A percentile compares a stretch with the other conserved stretches of the same genome.
phyloP scores from a whole-genome alignment of 2,113 vertebrate genomes.

The Trogon melanurus region DNA sequence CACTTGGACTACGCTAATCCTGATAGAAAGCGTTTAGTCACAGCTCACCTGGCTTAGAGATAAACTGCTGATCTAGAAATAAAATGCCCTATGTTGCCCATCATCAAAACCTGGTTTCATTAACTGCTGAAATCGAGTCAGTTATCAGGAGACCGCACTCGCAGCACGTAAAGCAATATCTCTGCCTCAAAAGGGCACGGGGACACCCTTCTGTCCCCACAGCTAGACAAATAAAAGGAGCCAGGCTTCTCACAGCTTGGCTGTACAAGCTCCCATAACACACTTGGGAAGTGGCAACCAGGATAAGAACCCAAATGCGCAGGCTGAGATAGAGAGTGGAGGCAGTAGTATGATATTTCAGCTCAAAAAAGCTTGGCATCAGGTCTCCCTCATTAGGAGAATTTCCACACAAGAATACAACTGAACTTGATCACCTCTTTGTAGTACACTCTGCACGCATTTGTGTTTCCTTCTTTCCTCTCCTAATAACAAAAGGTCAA shows the following conservation, averaged over 20 bases:
- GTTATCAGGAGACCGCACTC: neutral
- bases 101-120: neutral
- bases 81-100: neutral
- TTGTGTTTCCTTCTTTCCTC: neutral
- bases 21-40: neutral
- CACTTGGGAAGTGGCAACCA: neutral
- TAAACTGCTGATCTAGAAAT: neutral
- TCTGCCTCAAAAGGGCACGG: neutral
- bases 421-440: neutral
- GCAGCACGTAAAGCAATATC: neutral
- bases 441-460: neutral
- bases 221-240: neutral
- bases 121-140: neutral
- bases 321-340: neutral
- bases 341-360: neutral
- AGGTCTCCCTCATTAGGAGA: neutral
- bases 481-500: neutral
- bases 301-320: neutral
- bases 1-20: fast-evolving
- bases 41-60: neutral
- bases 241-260: neutral
- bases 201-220: neutral
- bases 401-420: neutral
- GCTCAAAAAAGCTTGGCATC: neutral
- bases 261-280: neutral